Conservation (phyloP, 2,888 invertebrate genomes). For the Limnephilus marmoratus region DNA sequence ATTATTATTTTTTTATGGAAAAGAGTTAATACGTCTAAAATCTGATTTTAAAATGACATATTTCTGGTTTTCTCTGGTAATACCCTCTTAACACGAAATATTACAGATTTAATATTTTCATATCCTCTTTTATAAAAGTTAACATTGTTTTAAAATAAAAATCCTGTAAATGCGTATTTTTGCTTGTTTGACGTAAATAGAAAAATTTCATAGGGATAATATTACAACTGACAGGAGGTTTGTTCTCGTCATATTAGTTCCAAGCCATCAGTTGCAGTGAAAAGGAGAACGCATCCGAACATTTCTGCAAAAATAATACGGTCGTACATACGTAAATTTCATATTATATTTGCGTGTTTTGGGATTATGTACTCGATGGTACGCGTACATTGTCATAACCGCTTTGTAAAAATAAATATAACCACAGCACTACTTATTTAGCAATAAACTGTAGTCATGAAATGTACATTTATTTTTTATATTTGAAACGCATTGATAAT, state of each 20-base stretch:
- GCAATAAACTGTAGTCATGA: no score
- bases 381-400: not conserved
- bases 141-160: not conserved
- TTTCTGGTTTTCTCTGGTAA: no score
- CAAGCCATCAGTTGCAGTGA: constrained; percentile 77
- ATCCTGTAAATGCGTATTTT: not conserved
- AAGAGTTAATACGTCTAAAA: no score
- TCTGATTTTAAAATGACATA: no score
- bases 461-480: no score
- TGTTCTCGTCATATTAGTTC: constrained; percentile 77
- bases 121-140: not conserved
- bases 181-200: constrained; percentile 8
- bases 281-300: constrained; percentile 9
- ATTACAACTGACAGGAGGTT: constrained; percentile 76
- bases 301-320: not conserved
- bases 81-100: no score
- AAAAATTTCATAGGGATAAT: not conserved
- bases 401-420: not conserved
- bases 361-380: not conserved
- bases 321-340: not conserved
- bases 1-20: no score
- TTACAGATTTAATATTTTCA: not conserved
- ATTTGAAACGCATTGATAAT: no score
- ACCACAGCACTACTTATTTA: not conserved
- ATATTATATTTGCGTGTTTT: not conserved